phyloP scores from a whole-genome alignment of 2,888 invertebrate genomes.

The Hofmannophila pseudospretella region DNA sequence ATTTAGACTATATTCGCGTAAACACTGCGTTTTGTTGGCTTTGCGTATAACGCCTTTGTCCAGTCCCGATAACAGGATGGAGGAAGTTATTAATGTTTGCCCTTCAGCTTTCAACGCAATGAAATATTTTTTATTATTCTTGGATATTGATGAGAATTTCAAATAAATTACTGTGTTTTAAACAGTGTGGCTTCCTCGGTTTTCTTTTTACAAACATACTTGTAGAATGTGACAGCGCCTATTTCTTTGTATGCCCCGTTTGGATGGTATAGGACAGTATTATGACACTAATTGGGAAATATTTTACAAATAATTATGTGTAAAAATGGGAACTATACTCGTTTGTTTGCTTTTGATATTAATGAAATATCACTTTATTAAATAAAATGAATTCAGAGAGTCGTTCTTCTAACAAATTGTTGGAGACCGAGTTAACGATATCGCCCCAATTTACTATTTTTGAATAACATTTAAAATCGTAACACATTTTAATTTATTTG shows the following conservation, averaged over 20 bases:
- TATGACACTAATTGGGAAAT: constrained; percentile 5
- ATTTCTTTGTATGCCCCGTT: too few species aligned
- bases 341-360: constrained; percentile 6
- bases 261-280: neutral
- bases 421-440: too few species aligned
- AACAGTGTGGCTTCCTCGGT: too few species aligned
- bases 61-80: constrained; percentile 33
- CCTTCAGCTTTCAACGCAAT: constrained; percentile 43
- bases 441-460: too few species aligned
- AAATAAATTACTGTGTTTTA: constrained; percentile 15
- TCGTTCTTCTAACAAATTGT: neutral
- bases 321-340: constrained; percentile 11
- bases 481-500: too few species aligned
- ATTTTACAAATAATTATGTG: constrained; percentile 11
- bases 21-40: constrained; percentile 25
- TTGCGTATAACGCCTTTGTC: constrained; percentile 53
- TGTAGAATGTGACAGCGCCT: constrained; percentile 7
- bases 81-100: constrained; percentile 44
- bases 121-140: constrained; percentile 38
- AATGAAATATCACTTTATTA: constrained; percentile 1
- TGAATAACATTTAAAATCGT: too few species aligned
- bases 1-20: constrained; percentile 11
- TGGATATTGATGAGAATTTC: constrained; percentile 27
- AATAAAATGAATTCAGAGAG: neutral
- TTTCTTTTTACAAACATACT: constrained; percentile 1